Conservation (phyloP, 2,888 invertebrate species). For the Augiades crinisus region DNA sequence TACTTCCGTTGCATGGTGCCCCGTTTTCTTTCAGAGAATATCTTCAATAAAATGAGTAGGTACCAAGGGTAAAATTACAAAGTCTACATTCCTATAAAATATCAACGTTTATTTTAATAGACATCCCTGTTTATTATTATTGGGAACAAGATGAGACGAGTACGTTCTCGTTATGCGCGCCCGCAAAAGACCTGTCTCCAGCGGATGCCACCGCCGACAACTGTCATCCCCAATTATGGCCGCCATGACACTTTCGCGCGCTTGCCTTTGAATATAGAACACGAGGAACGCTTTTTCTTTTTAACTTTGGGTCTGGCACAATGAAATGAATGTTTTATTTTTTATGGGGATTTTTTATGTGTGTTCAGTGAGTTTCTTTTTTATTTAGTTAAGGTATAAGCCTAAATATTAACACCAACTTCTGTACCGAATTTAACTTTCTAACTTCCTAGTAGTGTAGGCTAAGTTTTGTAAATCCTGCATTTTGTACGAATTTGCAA, state of each 20-base stretch:
- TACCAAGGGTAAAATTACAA: too few relatives aligned
- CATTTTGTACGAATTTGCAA: too few relatives aligned
- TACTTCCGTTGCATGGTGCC: too few relatives aligned
- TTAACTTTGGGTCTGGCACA: slow-evolving; percentile 28
- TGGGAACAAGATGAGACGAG: slow-evolving; percentile 57
- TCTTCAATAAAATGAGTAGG: too few relatives aligned
- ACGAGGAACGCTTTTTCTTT: slow-evolving; percentile 47
- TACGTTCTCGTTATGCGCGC: slow-evolving; percentile 64
- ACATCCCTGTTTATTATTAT: slow-evolving; percentile 45
- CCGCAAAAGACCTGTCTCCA: slow-evolving; percentile 60
- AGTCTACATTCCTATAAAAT: background rate
- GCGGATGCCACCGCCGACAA: slow-evolving; percentile 55
- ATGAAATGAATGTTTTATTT: background rate
- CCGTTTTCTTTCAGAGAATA: too few relatives aligned
- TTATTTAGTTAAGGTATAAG: too few relatives aligned
- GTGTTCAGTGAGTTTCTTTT: too few relatives aligned
- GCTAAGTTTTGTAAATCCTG: too few relatives aligned
- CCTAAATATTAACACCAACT: too few relatives aligned
- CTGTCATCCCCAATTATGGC: slow-evolving; percentile 76
- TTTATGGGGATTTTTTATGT: too few relatives aligned
- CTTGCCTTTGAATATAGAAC: slow-evolving; percentile 72
- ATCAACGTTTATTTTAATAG: slow-evolving; percentile 25
- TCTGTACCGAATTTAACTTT: too few relatives aligned
- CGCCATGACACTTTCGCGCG: slow-evolving; percentile 70
- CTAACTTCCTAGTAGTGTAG: too few relatives aligned